Percentiles rank a stretch among this genome's conserved stretches.
These are phyloP conservation scores for Aratinga solstitialis DNA, from an alignment of 2,797 vertebrate species.

Conservation along the genomic window DNA sequence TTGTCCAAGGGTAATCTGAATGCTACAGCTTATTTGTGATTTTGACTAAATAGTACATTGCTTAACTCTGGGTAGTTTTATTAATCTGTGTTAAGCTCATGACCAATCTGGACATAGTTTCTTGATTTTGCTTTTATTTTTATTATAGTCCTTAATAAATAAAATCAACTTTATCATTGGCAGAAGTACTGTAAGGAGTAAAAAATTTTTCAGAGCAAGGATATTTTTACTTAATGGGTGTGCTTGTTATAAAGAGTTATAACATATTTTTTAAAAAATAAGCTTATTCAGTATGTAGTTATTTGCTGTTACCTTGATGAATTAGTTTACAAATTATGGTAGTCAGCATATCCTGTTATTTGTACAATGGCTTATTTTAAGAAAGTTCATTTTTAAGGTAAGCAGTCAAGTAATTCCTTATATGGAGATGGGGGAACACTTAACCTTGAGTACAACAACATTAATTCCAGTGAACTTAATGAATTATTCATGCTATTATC, in stretches of 20 bases:
- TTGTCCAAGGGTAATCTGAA: not conserved
- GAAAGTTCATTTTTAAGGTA: conserved; percentile 57
- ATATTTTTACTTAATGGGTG: not conserved
- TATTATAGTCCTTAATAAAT: not conserved
- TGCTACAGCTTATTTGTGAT: not conserved
- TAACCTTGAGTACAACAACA: conserved; percentile 65
- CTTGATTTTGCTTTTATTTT: not conserved
- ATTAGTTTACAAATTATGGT: not conserved
- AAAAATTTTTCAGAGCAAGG: not conserved
- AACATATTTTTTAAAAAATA: not conserved
- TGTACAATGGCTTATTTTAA: conserved; percentile 2
- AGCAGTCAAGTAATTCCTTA: conserved; percentile 50
- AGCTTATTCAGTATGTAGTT: not conserved
- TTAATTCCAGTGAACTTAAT: conserved; percentile 51
- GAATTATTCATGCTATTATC: conserved; percentile 72
- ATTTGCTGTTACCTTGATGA: not conserved
- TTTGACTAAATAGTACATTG: not conserved
- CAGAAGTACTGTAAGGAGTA: not conserved
- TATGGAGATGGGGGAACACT: conserved; percentile 50
- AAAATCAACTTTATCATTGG: not conserved
- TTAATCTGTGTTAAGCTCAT: not conserved
- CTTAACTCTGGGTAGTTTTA: not conserved
- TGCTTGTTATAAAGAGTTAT: not conserved
- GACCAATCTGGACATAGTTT: not conserved
- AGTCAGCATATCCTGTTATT: conserved; percentile 2